Conservation (phyloP, 2,113 vertebrate species). For the Holacanthus passer region DNA sequence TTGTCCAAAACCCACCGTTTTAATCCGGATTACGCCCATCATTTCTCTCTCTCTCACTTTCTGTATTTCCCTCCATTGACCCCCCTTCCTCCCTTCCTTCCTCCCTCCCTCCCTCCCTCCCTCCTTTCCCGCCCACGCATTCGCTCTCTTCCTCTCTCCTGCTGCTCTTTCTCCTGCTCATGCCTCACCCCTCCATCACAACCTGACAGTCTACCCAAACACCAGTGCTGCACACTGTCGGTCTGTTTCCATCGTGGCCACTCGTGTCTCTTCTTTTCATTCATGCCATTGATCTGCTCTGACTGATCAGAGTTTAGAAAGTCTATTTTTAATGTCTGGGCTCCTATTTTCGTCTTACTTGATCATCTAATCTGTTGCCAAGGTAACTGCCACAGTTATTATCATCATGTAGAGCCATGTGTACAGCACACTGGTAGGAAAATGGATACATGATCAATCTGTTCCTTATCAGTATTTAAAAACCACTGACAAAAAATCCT, state of each 20-base stretch:
- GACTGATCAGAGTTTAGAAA: conserved; percentile 54
- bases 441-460: not conserved
- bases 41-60: conserved; percentile 58
- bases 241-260: conserved; percentile 62
- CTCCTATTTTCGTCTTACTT: conserved; percentile 40
- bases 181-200: conserved; percentile 40
- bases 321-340: conserved; percentile 60
- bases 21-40: conserved; percentile 82
- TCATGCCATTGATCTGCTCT: conserved; percentile 19
- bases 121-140: conserved; percentile 29
- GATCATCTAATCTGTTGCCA: conserved; percentile 63
- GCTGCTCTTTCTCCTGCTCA: conserved; percentile 62
- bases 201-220: conserved; percentile 24
- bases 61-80: conserved; percentile 54
- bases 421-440: not conserved
- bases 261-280: conserved; percentile 19
- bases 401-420: conserved; percentile 36
- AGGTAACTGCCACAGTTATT: conserved; percentile 54
- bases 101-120: not conserved
- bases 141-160: conserved; percentile 35
- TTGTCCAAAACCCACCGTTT: conserved; percentile 79
- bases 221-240: not conserved
- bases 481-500: not conserved
- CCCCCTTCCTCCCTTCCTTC: not conserved
- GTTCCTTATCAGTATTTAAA: not conserved